A percentile compares a stretch with the other conserved stretches of the same genome.
These are phyloP conservation scores for Maccullochella peelii DNA, from an alignment of 2,113 vertebrate genomes.

Conservation along the genomic window DNA sequence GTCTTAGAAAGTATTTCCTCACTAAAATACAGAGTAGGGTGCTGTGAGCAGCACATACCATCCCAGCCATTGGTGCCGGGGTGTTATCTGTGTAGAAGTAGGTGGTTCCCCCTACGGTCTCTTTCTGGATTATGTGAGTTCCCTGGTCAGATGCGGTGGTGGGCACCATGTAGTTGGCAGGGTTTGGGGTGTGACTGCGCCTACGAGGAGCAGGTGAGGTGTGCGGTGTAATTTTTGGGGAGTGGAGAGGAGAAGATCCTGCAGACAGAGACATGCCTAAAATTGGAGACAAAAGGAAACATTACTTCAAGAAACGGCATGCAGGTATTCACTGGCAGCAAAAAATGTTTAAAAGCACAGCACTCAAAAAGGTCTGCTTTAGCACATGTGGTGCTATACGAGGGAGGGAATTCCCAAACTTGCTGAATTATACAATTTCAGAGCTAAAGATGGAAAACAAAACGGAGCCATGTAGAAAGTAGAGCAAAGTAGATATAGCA, in stretches of 20 bases:
- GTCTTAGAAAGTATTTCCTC: background rate
- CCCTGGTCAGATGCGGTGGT: constrained; percentile 92
- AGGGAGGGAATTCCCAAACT: constrained; percentile 19
- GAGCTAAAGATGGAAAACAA: constrained; percentile 41
- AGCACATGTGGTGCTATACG: background rate
- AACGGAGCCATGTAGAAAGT: constrained; percentile 17
- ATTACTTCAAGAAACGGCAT: background rate
- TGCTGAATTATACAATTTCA: background rate
- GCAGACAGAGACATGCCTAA: constrained; percentile 98
- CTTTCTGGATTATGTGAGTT: constrained; percentile 96
- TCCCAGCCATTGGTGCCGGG: constrained; percentile 93
- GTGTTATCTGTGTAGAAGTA: constrained; percentile 99
- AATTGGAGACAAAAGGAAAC: constrained; percentile 42
- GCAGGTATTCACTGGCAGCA: background rate
- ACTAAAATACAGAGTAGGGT: background rate
- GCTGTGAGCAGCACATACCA: constrained; percentile 84
- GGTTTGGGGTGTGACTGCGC: constrained; percentile 98
- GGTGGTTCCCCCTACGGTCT: constrained; percentile 98
- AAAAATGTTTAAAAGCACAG: background rate
- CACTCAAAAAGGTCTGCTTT: background rate
- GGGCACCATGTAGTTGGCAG: constrained; percentile 98
- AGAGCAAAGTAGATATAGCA: background rate
- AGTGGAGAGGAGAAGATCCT: constrained; percentile 98
- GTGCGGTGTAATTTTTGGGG: constrained; percentile 99
- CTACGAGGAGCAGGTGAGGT: constrained; percentile 96